Conservation (phyloP, 2,797 vertebrate genomes). For the Choloepus didactylus region DNA sequence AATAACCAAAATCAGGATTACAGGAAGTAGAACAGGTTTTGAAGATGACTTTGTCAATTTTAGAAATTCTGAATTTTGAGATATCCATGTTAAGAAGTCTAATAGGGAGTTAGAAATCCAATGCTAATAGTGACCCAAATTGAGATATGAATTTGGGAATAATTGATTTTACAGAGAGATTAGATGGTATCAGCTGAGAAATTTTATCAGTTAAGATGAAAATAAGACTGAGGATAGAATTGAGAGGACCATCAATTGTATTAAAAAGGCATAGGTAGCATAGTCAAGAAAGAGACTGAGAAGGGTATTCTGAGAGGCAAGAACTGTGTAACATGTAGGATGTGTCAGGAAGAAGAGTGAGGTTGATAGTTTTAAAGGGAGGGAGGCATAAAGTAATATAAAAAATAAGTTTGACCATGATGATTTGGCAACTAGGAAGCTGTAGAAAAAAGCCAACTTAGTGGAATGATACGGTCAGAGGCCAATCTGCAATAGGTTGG, state of each 20-base stretch:
- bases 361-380: neutral
- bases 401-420: neutral
- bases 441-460: neutral
- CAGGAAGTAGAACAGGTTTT: neutral
- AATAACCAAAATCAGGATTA: neutral
- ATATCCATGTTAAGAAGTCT: neutral
- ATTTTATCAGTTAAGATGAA: neutral
- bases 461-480: neutral
- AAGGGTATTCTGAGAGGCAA: neutral
- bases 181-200: neutral
- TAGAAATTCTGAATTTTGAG: constrained; percentile 18
- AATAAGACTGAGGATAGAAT: neutral
- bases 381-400: neutral
- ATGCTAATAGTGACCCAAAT: neutral
- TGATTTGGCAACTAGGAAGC: neutral
- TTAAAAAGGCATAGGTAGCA: neutral
- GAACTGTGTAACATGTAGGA: neutral
- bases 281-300: neutral
- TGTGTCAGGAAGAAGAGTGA: neutral
- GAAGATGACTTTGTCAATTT: neutral
- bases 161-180: neutral
- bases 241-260: neutral
- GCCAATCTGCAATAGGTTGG: neutral
- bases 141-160: neutral
- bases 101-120: neutral